Conservation (phyloP, 2,888 invertebrate genomes). For the Agriopis marginaria region DNA sequence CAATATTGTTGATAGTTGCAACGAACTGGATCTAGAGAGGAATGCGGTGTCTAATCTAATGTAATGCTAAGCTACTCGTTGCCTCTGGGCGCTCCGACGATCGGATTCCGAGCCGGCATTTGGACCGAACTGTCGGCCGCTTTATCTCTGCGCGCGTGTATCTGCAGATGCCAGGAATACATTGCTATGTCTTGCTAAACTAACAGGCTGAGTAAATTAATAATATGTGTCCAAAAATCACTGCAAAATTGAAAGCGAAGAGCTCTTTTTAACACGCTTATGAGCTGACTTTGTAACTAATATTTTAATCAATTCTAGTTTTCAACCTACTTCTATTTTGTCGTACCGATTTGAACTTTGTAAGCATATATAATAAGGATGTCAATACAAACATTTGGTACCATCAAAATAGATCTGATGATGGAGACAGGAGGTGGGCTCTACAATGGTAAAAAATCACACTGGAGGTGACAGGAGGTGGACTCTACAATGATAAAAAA, state of each 20-base stretch:
- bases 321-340: too few species aligned
- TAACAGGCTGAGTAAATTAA: constrained; percentile 10
- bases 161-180: constrained; percentile 32
- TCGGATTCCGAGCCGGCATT: constrained; percentile 79
- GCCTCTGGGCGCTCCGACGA: constrained; percentile 63
- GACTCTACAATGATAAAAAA: too few species aligned
- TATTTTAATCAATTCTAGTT: not conserved
- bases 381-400: too few species aligned
- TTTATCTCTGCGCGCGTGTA: constrained; percentile 42
- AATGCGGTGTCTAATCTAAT: constrained; percentile 80
- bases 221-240: not conserved
- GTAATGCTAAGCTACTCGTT: constrained; percentile 72
- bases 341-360: too few species aligned
- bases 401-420: too few species aligned
- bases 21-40: constrained; percentile 52
- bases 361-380: too few species aligned
- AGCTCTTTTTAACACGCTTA: not conserved
- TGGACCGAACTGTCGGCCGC: constrained; percentile 47
- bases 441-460: too few species aligned
- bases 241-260: not conserved
- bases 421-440: too few species aligned
- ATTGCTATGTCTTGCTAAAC: constrained; percentile 26
- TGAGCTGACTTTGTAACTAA: too few species aligned
- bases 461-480: too few species aligned
- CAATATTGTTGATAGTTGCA: constrained; percentile 15